Conservation (phyloP, 2,888 invertebrate genomes). For the Suillia variegata region DNA sequence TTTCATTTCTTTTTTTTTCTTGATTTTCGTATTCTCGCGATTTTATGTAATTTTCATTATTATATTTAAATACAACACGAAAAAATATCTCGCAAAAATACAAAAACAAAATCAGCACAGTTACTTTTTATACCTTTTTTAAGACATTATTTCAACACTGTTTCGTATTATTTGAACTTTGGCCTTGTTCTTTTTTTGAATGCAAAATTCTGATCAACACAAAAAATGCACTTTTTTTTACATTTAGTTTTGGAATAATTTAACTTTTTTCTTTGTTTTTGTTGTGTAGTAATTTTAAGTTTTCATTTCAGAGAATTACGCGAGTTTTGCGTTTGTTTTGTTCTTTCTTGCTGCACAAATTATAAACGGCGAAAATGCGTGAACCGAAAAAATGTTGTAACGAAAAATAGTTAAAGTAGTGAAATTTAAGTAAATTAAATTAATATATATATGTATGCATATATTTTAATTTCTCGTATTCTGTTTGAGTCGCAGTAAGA, state of each 20-base stretch:
- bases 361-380: not conserved
- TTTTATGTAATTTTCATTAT: conserved; percentile 7
- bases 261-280: conserved; percentile 21
- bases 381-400: not conserved
- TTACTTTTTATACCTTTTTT: conserved; percentile 1
- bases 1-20: too few species aligned
- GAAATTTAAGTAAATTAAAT: too few species aligned
- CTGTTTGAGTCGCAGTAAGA: too few species aligned
- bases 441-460: too few species aligned
- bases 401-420: too few species aligned
- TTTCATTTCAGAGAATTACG: conserved; percentile 26
- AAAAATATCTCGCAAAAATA: not conserved
- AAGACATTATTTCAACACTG: not conserved
- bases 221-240: conserved; percentile 21
- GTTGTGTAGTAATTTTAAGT: conserved; percentile 24
- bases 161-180: not conserved
- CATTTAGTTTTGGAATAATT: conserved; percentile 3
- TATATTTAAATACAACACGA: not conserved
- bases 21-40: not conserved
- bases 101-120: too few species aligned
- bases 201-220: conserved; percentile 18
- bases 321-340: not conserved
- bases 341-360: not conserved
- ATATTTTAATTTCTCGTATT: too few species aligned
- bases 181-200: conserved; percentile 9